phyloP scores from a whole-genome alignment of 2,113 vertebrate genomes.

The Stercorarius parasiticus region DNA sequence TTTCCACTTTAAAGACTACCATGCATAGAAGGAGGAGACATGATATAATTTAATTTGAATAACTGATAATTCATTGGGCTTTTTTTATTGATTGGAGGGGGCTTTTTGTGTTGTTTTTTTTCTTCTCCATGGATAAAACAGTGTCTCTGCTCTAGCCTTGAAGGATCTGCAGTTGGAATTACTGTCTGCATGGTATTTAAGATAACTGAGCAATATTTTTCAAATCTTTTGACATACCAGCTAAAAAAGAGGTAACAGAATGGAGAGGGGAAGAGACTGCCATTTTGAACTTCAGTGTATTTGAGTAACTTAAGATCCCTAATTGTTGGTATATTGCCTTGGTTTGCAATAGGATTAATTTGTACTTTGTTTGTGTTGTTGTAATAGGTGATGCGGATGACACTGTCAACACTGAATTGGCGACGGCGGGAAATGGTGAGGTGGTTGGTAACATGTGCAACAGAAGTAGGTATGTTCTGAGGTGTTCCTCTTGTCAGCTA shows the following conservation, averaged over 20 bases:
- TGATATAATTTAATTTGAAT: not conserved
- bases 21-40: not conserved
- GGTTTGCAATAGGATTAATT: not conserved
- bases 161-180: not conserved
- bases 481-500: not conserved
- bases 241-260: not conserved
- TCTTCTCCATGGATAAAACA: not conserved
- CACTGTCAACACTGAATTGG: conserved; percentile 85
- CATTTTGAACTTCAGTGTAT: not conserved
- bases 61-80: not conserved
- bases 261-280: not conserved
- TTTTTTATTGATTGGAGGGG: not conserved
- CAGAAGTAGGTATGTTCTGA: conserved; percentile 83
- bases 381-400: conserved; percentile 85
- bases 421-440: conserved; percentile 86
- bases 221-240: not conserved
- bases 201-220: not conserved
- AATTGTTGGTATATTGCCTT: not conserved
- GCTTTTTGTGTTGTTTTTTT: not conserved
- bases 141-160: not conserved
- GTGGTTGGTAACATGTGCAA: conserved; percentile 87
- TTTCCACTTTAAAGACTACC: not conserved
- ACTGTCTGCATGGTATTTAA: not conserved
- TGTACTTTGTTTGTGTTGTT: not conserved
- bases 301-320: not conserved